Conservation (phyloP, 1,140 invertebrate genomes). For the Euwallacea fornicatus region DNA sequence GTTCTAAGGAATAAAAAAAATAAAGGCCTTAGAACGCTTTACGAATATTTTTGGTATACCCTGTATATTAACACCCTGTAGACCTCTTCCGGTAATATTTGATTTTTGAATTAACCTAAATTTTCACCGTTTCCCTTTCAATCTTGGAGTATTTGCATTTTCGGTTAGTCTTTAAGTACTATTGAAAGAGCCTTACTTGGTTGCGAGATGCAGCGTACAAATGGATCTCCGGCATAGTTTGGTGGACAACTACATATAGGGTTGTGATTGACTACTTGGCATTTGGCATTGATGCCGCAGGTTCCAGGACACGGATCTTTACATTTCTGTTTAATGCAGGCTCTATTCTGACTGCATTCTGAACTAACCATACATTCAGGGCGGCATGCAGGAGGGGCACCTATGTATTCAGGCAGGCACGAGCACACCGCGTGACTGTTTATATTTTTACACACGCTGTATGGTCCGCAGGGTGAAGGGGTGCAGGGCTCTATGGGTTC, state of each 20-base stretch:
- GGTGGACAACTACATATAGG: slow-evolving; percentile 68
- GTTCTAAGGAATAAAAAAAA: too few relatives aligned
- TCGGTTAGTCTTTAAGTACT: slow-evolving; percentile 1
- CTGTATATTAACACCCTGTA: too few relatives aligned
- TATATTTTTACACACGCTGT: slow-evolving; percentile 63
- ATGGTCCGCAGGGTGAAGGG: slow-evolving; percentile 69
- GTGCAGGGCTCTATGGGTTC: slow-evolving; percentile 60
- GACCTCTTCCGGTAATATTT: too few relatives aligned
- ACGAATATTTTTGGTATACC: too few relatives aligned
- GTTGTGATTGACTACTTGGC: slow-evolving; percentile 71
- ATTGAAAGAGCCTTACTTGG: slow-evolving; percentile 56
- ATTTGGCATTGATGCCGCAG: slow-evolving; percentile 70
- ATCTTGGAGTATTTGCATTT: background rate
- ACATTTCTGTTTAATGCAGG: slow-evolving; percentile 73
- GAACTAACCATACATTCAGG: slow-evolving; percentile 69
- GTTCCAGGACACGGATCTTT: slow-evolving; percentile 68
- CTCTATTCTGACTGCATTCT: slow-evolving; percentile 67
- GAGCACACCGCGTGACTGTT: slow-evolving; percentile 67
- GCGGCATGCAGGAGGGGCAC: slow-evolving; percentile 65
- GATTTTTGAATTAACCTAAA: too few relatives aligned
- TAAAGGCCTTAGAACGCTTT: too few relatives aligned
- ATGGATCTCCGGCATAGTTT: slow-evolving; percentile 69
- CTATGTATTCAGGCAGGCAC: slow-evolving; percentile 64
- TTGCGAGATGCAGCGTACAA: slow-evolving; percentile 62
- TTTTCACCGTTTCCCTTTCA: background rate